Evolutionary conservation across 2,113 vertebrate genomes (phyloP), one percentile per base, ranked within the genome.

Genomic region (Sciurus niger): DNA sequence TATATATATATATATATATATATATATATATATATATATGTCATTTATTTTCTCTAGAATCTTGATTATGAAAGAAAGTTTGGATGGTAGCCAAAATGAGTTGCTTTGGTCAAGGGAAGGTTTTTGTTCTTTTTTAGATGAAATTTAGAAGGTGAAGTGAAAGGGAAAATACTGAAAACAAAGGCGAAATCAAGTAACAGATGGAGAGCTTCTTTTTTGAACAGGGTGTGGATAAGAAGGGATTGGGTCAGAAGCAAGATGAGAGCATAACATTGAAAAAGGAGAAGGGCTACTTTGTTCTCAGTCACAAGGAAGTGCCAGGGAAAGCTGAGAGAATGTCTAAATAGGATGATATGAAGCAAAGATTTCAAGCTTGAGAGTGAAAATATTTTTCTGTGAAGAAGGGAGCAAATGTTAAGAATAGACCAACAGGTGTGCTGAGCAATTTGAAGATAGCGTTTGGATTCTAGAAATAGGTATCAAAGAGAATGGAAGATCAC

Each of bases 61-160:
- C 13, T 80, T 67, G 30, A 28, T 72, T 80, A 43, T 77, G 68
- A 83, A 86, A 85, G 34, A 85, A 84, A 92, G 40, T 65, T 51
- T 48, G 32, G 1, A 8, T 94, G 28, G 37, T 25, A 72, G 28
- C 46, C 70, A 82, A 86, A 78, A 68, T 58, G 16, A 65, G 12
- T 80, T 94, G 55, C 60, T 90, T 70, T 46, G 53, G 13, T 43
- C 20, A 77, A 84, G 6, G 12, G 30, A 77, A 65, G 32, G 2
- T n/a, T 83, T 43, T 72, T 63, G 2, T 63, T 87, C 74, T 67
- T 90, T 30, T 2, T 9, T 72, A 68, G 25, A 65, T 73, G 13
- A 53, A 68, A 40, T 84, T 91, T 77, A 53, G 48, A 96, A 91
- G 60, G 16, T 4, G n/a, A 84, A 95, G 46, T 84, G 17, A 93